Conservation (phyloP, 1,140 invertebrate species). For the Pollicipes pollicipes region DNA sequence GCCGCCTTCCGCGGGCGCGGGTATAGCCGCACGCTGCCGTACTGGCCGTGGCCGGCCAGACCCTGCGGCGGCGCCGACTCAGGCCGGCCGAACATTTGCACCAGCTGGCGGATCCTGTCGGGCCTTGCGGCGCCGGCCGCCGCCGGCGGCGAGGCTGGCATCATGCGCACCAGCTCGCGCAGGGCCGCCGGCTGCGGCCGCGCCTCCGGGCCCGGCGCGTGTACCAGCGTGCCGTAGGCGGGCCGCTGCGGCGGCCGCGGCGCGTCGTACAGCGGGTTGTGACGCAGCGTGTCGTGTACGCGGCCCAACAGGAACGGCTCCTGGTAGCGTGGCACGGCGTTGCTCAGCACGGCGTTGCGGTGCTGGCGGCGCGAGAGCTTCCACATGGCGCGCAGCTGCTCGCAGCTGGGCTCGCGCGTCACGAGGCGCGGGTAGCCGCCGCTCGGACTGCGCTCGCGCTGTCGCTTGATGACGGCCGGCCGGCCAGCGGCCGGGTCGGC, state of each 20-base stretch:
- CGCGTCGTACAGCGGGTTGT: slow-evolving; percentile 1
- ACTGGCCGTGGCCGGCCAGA: background rate
- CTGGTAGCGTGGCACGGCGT: slow-evolving; percentile 57
- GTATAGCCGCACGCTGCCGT: background rate
- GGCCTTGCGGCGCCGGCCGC: too few species aligned
- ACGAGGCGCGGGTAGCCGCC: slow-evolving; percentile 13
- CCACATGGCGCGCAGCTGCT: slow-evolving; percentile 76
- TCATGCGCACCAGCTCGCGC: background rate
- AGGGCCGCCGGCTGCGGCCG: background rate
- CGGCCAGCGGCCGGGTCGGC: too few species aligned
- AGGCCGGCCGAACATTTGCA: background rate
- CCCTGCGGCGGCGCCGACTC: background rate
- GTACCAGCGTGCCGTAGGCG: background rate
- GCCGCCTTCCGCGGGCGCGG: too few species aligned
- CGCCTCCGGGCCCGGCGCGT: background rate
- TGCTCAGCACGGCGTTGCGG: slow-evolving; percentile 63
- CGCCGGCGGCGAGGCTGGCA: too few species aligned
- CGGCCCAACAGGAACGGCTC: slow-evolving; percentile 57
- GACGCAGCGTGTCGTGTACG: background rate
- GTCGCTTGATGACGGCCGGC: slow-evolving; percentile 16
- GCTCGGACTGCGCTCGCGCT: slow-evolving; percentile 18
- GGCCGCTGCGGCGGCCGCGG: background rate
- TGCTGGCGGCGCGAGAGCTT: slow-evolving; percentile 71
- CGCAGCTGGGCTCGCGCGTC: slow-evolving; percentile 52
- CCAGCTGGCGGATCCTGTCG: background rate